Percentiles rank a stretch among this genome's conserved stretches.
Conservation (phyloP, 2,888 invertebrate genomes). For the Lomographa bimaculata region DNA sequence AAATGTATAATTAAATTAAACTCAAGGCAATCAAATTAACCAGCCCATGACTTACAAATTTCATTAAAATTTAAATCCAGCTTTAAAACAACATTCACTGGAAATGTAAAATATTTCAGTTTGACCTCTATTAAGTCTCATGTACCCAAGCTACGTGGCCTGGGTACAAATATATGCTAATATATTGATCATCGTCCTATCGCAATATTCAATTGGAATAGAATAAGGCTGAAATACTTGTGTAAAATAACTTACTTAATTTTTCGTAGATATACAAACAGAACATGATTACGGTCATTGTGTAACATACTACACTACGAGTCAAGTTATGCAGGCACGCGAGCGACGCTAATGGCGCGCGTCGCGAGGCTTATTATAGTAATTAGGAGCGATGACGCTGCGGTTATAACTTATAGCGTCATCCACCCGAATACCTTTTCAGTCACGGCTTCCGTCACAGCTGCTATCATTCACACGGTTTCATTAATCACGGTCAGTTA, state of each 20-base stretch:
- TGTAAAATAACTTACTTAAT: constrained; percentile 20
- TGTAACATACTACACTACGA: constrained; percentile 9
- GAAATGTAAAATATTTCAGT: constrained; percentile 20
- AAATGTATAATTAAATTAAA: constrained; percentile 43
- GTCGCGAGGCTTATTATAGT: constrained; percentile 2
- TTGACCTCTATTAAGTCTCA: constrained; percentile 1
- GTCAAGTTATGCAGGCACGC: constrained; percentile 5
- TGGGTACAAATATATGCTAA: too few relatives aligned
- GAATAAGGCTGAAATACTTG: constrained; percentile 4
- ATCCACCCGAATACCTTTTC: too few relatives aligned
- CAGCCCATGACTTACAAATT: constrained; percentile 27
- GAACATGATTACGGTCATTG: constrained; percentile 24
- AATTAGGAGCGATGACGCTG: too few relatives aligned
- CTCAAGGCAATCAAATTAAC: constrained; percentile 19
- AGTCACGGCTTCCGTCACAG: too few relatives aligned
- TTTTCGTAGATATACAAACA: constrained; percentile 21
- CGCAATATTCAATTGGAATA: constrained; percentile 7
- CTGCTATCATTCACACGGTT: too few relatives aligned
- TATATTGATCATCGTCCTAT: constrained; percentile 8
- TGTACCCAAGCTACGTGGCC: too few relatives aligned
- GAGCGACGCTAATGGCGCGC: background rate
- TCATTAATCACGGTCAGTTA: too few relatives aligned
- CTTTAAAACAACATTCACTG: constrained; percentile 30
- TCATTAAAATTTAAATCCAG: constrained; percentile 25
- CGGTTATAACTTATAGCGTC: too few relatives aligned